phyloP scores from a whole-genome alignment of 2,797 vertebrate genomes.

The Cyprinodon diabolis region DNA sequence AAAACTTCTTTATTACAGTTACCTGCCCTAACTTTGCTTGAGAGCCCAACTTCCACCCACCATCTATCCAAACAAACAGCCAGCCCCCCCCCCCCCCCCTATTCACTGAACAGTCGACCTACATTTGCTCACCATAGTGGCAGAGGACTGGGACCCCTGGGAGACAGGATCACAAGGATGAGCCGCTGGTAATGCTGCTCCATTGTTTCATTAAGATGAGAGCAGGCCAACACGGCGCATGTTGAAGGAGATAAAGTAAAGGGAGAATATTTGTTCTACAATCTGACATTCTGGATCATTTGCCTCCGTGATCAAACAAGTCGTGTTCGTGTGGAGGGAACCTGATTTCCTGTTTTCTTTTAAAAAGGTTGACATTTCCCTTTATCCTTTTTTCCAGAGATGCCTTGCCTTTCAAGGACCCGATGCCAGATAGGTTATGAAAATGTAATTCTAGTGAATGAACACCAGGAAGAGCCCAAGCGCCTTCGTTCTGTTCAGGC shows the following conservation, averaged over 20 bases:
- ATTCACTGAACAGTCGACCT: conserved; percentile 68
- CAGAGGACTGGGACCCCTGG: conserved; percentile 59
- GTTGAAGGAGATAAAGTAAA: conserved; percentile 69
- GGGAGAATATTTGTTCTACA: conserved; percentile 55
- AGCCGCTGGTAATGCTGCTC: conserved; percentile 74
- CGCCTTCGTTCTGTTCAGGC: conserved; percentile 33
- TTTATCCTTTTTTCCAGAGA: neutral
- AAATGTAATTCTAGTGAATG: conserved; percentile 48
- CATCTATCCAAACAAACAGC: conserved; percentile 55
- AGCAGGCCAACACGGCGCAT: conserved; percentile 64
- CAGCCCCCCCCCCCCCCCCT: conserved; percentile 16
- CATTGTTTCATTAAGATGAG: conserved; percentile 72
- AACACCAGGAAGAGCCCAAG: conserved; percentile 68
- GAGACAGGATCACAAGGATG: conserved; percentile 77
- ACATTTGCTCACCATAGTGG: conserved; percentile 65
- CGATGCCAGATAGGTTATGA: conserved; percentile 7
- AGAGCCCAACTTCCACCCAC: conserved; percentile 39
- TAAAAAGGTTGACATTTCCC: neutral
- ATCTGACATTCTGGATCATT: conserved; percentile 41
- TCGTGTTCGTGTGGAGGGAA: conserved; percentile 11
- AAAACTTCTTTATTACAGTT: too few relatives aligned
- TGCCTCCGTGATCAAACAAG: conserved; percentile 44
- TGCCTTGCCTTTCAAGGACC: neutral
- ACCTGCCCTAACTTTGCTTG: conserved; percentile 17
- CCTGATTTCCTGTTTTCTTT: neutral